Percentiles rank a stretch among this genome's conserved stretches.
Conservation (phyloP, 2,797 vertebrate species). For the Gobionotothen gibberifrons region DNA sequence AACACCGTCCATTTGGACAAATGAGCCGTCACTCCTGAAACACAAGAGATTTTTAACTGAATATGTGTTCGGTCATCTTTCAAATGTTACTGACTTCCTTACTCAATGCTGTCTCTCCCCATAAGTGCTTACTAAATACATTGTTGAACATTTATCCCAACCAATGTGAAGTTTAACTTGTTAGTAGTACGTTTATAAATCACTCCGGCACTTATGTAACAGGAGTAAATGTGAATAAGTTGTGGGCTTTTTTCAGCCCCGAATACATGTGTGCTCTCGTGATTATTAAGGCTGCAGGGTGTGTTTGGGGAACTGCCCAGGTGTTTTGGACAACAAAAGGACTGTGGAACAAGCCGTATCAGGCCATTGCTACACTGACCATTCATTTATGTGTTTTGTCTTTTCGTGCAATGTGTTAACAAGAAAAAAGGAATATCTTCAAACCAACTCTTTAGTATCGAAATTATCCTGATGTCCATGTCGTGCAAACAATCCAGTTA, state of each 20-base stretch:
- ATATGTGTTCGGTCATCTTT: background rate
- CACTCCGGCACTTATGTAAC: background rate
- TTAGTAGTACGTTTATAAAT: background rate
- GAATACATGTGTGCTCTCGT: background rate
- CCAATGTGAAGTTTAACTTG: background rate
- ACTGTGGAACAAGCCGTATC: no score
- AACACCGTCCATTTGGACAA: slow-evolving; percentile 55
- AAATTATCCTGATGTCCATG: background rate
- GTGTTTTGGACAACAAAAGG: no score
- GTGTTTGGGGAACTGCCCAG: background rate
- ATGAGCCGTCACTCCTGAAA: slow-evolving; percentile 74
- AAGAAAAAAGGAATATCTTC: no score
- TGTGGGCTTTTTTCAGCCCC: background rate
- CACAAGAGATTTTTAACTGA: background rate
- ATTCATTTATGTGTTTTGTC: background rate
- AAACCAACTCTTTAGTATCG: no score
- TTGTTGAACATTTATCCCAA: background rate
- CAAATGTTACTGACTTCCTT: background rate
- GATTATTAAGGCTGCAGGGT: background rate
- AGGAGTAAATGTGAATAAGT: background rate
- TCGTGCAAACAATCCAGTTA: background rate
- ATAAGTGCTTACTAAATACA: background rate
- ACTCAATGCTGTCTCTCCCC: no score
- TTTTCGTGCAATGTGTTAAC: background rate
- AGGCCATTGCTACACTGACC: no score